These are phyloP conservation scores for Aphidius colemani DNA, from an alignment of 2,888 invertebrate species.

Conservation along the genomic window DNA sequence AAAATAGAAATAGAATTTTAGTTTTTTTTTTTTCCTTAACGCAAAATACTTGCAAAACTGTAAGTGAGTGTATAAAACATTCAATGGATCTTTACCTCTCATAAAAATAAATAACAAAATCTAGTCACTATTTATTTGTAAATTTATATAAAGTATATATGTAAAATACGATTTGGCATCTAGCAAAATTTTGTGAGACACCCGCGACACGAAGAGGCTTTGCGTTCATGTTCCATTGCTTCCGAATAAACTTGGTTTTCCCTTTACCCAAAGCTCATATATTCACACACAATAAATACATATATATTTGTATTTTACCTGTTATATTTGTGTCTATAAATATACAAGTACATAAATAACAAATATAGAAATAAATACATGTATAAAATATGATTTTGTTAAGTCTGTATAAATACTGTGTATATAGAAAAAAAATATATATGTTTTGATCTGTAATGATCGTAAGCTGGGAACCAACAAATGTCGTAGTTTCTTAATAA, in stretches of 20 bases:
- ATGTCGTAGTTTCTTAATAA: conserved; percentile 41
- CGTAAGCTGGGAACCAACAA: conserved; percentile 55
- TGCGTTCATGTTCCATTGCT: conserved; percentile 42
- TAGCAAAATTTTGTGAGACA: conserved; percentile 23
- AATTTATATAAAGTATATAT: too few species aligned
- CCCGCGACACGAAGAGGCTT: conserved; percentile 31
- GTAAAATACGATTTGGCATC: background rate
- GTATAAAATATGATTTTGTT: conserved; percentile 22
- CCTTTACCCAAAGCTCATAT: conserved; percentile 9
- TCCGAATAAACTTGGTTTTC: conserved; percentile 32
- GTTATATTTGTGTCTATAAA: conserved; percentile 20
- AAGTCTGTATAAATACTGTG: conserved; percentile 12
- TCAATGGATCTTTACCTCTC: too few species aligned
- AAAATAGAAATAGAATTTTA: too few species aligned
- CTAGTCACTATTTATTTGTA: too few species aligned
- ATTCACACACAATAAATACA: background rate
- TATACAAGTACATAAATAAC: conserved; percentile 12
- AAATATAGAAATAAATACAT: conserved; percentile 11
- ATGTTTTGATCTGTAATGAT: conserved; percentile 39
- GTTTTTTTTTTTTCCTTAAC: too few species aligned
- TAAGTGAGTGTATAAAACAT: too few species aligned
- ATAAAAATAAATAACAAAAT: too few species aligned
- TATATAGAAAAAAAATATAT: conserved; percentile 20
- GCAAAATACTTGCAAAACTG: too few species aligned
- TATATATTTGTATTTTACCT: conserved; percentile 2